Conservation (phyloP, 2,797 vertebrate genomes). For the Margarornis squamiger region DNA sequence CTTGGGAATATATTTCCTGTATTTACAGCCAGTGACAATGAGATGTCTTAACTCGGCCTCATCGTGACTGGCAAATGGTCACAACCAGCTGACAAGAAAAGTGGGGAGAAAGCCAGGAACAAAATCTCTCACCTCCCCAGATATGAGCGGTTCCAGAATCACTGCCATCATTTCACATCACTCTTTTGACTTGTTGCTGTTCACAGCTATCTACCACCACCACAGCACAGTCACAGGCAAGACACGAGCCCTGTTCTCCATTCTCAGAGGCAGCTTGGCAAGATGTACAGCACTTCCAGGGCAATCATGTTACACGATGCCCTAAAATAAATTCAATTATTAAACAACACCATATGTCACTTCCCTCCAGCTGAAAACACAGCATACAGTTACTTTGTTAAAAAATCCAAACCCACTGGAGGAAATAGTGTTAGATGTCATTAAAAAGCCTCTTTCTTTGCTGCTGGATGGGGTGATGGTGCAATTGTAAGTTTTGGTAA, state of each 20-base stretch:
- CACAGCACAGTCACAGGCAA: background rate
- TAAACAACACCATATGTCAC: constrained; percentile 44
- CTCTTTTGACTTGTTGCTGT: background rate
- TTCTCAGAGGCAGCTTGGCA: background rate
- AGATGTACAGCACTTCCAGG: background rate
- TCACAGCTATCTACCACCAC: background rate
- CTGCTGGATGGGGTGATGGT: background rate
- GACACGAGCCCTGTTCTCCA: background rate
- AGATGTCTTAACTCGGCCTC: background rate
- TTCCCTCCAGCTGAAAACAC: constrained; percentile 36
- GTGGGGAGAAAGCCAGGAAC: background rate
- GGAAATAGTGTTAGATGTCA: background rate
- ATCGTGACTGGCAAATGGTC: background rate
- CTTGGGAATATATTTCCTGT: background rate
- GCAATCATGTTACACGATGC: constrained; percentile 19
- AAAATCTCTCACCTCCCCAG: background rate
- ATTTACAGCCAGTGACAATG: background rate
- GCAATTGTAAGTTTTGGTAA: background rate
- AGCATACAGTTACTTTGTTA: background rate
- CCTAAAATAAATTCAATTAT: constrained; percentile 55
- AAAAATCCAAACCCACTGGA: background rate
- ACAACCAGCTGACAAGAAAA: background rate
- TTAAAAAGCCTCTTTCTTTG: background rate
- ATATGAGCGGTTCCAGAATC: background rate
- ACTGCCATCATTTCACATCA: background rate